phyloP scores from a whole-genome alignment of 92 coral and sea anemone species.

The Palythoa grandiflora region DNA sequence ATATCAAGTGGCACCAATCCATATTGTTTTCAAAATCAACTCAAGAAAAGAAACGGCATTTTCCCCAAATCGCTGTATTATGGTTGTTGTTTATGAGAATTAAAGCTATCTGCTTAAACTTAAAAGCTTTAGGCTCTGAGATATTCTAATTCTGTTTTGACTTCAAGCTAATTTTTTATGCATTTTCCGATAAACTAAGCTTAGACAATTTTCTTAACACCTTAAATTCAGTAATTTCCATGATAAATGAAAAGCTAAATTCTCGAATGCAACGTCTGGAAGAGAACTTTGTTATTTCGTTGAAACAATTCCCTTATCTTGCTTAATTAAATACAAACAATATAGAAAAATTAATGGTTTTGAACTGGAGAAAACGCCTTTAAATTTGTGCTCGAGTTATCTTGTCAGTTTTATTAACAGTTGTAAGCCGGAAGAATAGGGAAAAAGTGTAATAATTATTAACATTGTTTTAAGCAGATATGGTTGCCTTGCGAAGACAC shows the following conservation, averaged over 20 bases:
- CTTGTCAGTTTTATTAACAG: background rate
- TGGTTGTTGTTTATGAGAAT: slow-evolving; percentile 1
- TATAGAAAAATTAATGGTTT: background rate
- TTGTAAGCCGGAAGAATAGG: background rate
- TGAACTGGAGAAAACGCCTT: background rate
- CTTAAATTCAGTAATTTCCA: background rate
- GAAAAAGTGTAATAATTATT: slow-evolving; percentile 2
- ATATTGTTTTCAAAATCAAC: background rate
- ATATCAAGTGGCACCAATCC: background rate
- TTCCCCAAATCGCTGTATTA: background rate
- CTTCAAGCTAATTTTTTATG: background rate
- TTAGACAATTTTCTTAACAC: background rate
- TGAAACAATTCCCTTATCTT: background rate
- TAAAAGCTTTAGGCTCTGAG: background rate
- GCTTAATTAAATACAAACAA: background rate
- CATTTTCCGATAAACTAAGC: slow-evolving; percentile 9
- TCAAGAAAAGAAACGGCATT: background rate
- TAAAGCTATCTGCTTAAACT: background rate
- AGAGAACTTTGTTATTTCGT: background rate
- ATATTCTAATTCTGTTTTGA: background rate
- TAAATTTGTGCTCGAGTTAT: background rate
- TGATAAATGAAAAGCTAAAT: background rate
- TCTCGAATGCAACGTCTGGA: background rate
- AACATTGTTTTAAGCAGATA: background rate
- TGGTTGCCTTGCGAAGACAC: slow-evolving; percentile 21